phyloP scores from a whole-genome alignment of 2,113 vertebrate genomes.

The Bubo scandiacus region DNA sequence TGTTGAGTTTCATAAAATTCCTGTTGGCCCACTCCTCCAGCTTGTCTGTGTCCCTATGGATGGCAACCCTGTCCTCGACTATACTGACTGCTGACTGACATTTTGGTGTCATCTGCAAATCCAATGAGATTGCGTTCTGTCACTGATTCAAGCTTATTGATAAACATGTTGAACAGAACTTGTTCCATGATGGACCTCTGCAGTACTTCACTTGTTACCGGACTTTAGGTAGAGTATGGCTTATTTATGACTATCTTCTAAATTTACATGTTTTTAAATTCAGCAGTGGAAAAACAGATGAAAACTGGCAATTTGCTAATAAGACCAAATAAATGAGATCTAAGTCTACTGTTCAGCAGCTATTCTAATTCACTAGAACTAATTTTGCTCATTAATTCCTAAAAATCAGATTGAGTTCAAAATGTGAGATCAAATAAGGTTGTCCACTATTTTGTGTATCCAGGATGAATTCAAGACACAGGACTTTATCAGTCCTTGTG shows the following conservation, averaged over 20 bases:
- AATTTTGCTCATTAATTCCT: neutral
- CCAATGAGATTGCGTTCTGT: neutral
- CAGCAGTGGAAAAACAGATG: neutral
- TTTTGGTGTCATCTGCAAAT: neutral
- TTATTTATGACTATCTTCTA: neutral
- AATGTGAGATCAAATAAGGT: neutral
- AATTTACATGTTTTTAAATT: neutral
- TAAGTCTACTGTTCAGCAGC: neutral
- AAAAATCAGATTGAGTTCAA: neutral
- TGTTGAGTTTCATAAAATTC: neutral
- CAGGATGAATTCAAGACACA: neutral
- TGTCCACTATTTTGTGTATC: neutral
- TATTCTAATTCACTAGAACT: neutral
- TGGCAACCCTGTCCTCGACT: fast-evolving
- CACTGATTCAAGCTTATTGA: neutral
- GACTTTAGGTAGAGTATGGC: neutral
- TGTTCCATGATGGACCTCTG: neutral
- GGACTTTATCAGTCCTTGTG: neutral
- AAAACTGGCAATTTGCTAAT: neutral
- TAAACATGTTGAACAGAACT: neutral
- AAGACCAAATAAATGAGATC: neutral
- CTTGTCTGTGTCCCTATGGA: neutral
- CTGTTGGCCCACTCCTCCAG: neutral
- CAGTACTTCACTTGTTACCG: neutral
- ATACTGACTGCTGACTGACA: neutral